Evolutionary conservation across 2,888 invertebrate species (phyloP), one percentile per base, ranked within the genome.

Genomic region (Catocala fraxini): DNA sequence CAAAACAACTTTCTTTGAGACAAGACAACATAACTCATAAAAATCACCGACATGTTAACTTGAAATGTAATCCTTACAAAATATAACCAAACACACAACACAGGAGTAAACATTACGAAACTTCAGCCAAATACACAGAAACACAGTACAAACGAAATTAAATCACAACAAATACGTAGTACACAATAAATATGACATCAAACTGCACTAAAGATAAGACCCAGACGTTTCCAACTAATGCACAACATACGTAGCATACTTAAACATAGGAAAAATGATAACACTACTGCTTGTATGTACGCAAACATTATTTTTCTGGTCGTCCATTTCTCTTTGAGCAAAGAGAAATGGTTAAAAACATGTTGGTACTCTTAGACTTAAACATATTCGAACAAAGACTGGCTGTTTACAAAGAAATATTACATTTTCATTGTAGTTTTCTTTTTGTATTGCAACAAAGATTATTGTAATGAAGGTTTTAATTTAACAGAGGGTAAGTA

Each of bases 221-320:
- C 61, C 78, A 75, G 77, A 77, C 78, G 63, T 66, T 61, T 63
- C 41, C 53, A 63, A 70, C 62, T 70, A 68, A 72, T 67, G 59
- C 53, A 72, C 65, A 56, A 64, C 64, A 64, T 56, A 71, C 64
- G 61, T 47, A 68, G 64, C 53, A 57, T 67, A 62, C 68, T 67
- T 74, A 70, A 71, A 66, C 66, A 70, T 70, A 68, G 75, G 77
- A 77, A 76, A 39, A 62, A 80, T 80, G 80, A 81, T 79, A 80
- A 68, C 75, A 71, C 52, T 70, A 67, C 65, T 67, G 57, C 35
- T 39, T 39, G 7, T 39, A 56, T 65, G 70, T 69, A 71, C 63
- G 70, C 69, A 73, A 59, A 75, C 68, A 67, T 72, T 80, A 80
- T 76, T 76, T 81, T 79, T 73, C 75, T 73, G 68, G 68, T 41